Evolutionary conservation across 2,113 vertebrate genomes (phyloP), one percentile per base, ranked within the genome.

Genomic region (Lepus americanus): DNA sequence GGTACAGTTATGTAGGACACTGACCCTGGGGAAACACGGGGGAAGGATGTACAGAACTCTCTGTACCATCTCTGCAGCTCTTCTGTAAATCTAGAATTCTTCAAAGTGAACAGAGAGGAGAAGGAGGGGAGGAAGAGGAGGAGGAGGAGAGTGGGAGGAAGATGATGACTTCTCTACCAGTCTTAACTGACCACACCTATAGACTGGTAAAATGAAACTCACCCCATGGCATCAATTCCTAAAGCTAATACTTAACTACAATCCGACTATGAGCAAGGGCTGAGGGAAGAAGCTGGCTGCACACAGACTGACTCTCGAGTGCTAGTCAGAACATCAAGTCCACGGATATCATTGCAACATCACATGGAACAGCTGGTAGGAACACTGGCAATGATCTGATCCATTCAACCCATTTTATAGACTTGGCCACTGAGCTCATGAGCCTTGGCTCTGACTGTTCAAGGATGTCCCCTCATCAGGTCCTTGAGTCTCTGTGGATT

Each of bases 51-150:
- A 44, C 3, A 16, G 17, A 17, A 44, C 72, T 67, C 27, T n/a
- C 19, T 87, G 64, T 53, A 20, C n/a, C 49, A n/a, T 39, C 72
- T 51, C 25, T 81, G 7, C 23, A 55, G 64, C 33, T 89, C 36
- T 92, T 85, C 80, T 11, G 10, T 53, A 80, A 74, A 81, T n/a
- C 79, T 72, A 44, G 72, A 89, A 70, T 79, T 49, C 69, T 78
- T 78, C 70, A 84, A 74, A 83, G n/a, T 59, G 31, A 55, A 88
- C 55, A 55, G 16, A 76, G 51, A 5, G 9, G 1, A 9, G 36
- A 29, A 19, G 29, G 12, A 27, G 33, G 33, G 6, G 25, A 39
- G 51, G 31, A 92, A 39, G 9, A 44, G 29, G 55, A 79, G 12
- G 1, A 9, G 36, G 29, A 19, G 29, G 12, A 27, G 33, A 44